Percentiles rank a stretch among this genome's conserved stretches.
These are phyloP conservation scores for Hafferia zeledoni DNA, from an alignment of 2,797 vertebrate species.

Conservation along the genomic window DNA sequence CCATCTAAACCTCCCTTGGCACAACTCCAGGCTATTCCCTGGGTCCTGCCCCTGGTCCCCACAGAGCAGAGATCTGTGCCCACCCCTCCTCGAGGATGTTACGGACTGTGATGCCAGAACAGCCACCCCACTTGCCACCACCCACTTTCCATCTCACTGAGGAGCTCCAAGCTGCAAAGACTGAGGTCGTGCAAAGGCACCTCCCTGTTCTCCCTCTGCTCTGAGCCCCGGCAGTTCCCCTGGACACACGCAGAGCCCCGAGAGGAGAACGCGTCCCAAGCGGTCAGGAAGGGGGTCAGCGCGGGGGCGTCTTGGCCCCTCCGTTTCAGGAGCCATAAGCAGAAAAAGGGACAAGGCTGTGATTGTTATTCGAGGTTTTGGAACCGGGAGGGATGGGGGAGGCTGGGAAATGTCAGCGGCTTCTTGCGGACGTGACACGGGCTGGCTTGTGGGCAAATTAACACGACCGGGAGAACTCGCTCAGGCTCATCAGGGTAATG, in stretches of 20 bases:
- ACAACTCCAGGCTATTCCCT: not conserved
- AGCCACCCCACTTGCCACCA: fast-evolving
- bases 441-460: slow-evolving; percentile 61
- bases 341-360: not conserved
- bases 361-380: not conserved
- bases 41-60: not conserved
- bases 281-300: not conserved
- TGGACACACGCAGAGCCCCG: not conserved
- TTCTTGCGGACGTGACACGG: slow-evolving; percentile 23
- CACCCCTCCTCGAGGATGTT: not conserved
- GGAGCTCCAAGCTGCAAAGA: not conserved
- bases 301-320: not conserved
- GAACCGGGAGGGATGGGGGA: not conserved
- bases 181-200: not conserved
- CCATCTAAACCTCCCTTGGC: not conserved
- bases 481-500: slow-evolving; percentile 66
- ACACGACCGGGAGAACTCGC: not conserved
- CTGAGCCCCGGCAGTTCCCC: not conserved
- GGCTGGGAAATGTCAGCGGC: slow-evolving; percentile 35
- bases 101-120: not conserved
- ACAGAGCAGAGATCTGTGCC: not conserved
- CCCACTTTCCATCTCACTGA: not conserved
- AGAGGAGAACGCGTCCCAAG: not conserved
- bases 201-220: fast-evolving
- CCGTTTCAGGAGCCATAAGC: not conserved